Evolutionary conservation across 2,113 vertebrate genomes (phyloP), one percentile per base, ranked within the genome.

Genomic region (Gadus chalcogrammus): DNA sequence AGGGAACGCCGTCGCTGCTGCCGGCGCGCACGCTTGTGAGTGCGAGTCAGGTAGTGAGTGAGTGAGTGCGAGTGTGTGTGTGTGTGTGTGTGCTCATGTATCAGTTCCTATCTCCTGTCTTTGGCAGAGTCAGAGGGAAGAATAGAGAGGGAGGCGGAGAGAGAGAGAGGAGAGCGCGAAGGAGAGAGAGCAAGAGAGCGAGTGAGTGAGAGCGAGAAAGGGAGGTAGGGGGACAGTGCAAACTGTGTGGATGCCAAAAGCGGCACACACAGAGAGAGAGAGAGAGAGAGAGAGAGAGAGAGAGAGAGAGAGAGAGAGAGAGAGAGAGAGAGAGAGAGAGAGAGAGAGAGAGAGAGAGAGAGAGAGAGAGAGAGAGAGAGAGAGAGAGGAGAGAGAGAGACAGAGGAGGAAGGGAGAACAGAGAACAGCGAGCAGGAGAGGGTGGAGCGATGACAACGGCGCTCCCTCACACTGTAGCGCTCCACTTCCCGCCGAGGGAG

Each of bases 401-500:
- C 31, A 35, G 31, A 35, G 31, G 31, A 35, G 31, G 31, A 35
- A 35, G 31, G 31, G 31, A 35, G 6, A 35, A 35, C 31, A 35
- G 6, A 35, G 4, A 2, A 35, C 31, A 35, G 31, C 3, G 28
- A 35, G 31, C 31, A 35, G 31, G 31, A 35, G 31, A 5, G 31
- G 31, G 31, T 35, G 31, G 31, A 35, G 31, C 4, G 31, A 84
- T 74, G 82, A 78, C 70, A 84, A 84, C 42, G 64, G 72, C 70
- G 85, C 82, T 87, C 89, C 84, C 85, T 74, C 80, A 84, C 84
- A 78, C 56, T 59, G 56, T n/a, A 18, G 84, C 77, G 61, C 87
- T 66, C 84, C 76, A 60, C 70, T 35, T 35, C 31, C 31, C 31
- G 31, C 31, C 6, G 31, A 35, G 31, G 31, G 31, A 35, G 31